Evolutionary conservation across 2,888 invertebrate species (phyloP).

Genomic region (Spisula solida): DNA sequence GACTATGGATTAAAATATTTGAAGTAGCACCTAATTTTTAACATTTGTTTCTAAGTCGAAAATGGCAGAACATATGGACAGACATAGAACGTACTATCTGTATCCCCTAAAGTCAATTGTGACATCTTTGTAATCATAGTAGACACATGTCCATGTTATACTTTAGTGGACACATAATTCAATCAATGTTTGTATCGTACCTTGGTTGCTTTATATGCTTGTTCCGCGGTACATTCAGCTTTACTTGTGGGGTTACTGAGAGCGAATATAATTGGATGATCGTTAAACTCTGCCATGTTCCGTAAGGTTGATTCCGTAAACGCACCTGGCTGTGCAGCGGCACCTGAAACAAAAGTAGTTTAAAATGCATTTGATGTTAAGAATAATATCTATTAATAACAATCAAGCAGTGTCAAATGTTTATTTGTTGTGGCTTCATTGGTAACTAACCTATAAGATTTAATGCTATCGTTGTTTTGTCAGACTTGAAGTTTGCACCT

Average conservation of each 20-base stretch:
- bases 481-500: too few species aligned
- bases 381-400: neutral
- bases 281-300: slow-evolving; percentile 94
- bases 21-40: too few species aligned
- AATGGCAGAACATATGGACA: too few species aligned
- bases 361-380: neutral
- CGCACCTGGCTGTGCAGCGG: slow-evolving; percentile 96
- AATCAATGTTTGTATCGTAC: slow-evolving; percentile 88
- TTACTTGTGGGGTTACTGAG: slow-evolving; percentile 99
- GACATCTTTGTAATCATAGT: too few species aligned
- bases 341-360: slow-evolving; percentile 89
- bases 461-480: too few species aligned
- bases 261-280: slow-evolving; percentile 97
- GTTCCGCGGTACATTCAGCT: slow-evolving; percentile 99
- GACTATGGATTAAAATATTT: too few species aligned
- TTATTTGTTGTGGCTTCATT: too few species aligned
- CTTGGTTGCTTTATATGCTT: slow-evolving; percentile 95
- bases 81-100: too few species aligned
- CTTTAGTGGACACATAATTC: too few species aligned
- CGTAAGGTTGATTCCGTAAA: slow-evolving; percentile 95
- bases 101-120: too few species aligned
- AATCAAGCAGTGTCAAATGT: neutral
- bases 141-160: slow-evolving; percentile 84
- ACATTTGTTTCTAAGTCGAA: too few species aligned
- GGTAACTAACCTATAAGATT: too few species aligned